Percentiles rank a stretch among this genome's conserved stretches.
phyloP scores from a whole-genome alignment of 2,888 invertebrate species.

The Asteroscopus sphinx region DNA sequence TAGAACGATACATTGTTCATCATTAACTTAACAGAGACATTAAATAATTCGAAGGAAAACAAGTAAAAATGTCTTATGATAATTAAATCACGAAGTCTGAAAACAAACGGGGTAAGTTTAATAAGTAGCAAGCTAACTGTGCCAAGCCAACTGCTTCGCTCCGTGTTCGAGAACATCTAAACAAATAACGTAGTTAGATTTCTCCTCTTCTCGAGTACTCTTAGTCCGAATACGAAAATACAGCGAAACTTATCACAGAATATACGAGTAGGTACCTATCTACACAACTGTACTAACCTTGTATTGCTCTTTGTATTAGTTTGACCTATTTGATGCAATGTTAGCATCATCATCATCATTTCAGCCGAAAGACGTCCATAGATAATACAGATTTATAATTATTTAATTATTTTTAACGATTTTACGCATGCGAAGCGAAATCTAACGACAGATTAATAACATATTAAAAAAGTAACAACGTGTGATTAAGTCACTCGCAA shows the following conservation, averaged over 20 bases:
- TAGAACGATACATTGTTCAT: slow-evolving; percentile 29
- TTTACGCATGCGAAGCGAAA: too few relatives aligned
- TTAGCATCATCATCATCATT: too few relatives aligned
- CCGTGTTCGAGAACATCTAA: slow-evolving; percentile 64
- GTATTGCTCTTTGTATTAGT: slow-evolving; percentile 14
- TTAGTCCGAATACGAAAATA: slow-evolving; percentile 59
- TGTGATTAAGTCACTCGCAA: too few relatives aligned
- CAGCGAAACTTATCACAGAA: slow-evolving; percentile 44
- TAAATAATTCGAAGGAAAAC: slow-evolving; percentile 26
- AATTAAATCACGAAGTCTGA: slow-evolving; percentile 61
- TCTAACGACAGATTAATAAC: too few relatives aligned
- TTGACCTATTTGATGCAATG: slow-evolving; percentile 1
- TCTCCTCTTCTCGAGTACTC: slow-evolving; percentile 61
- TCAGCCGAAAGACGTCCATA: too few relatives aligned
- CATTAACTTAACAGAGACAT: slow-evolving; percentile 23
- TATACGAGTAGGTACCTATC: slow-evolving; percentile 27
- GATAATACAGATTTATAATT: too few relatives aligned
- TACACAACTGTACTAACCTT: slow-evolving; percentile 22
- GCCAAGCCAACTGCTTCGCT: slow-evolving; percentile 57
- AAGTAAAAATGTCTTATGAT: slow-evolving; percentile 50
- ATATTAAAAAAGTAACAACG: too few relatives aligned
- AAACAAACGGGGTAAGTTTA: slow-evolving; percentile 63
- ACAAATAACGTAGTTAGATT: slow-evolving; percentile 68
- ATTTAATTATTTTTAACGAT: too few relatives aligned
- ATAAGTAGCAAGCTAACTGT: slow-evolving; percentile 65